Base-by-base conservation (phyloP, 2,113 vertebrate species). In the Tupaia chinensis region DNA sequence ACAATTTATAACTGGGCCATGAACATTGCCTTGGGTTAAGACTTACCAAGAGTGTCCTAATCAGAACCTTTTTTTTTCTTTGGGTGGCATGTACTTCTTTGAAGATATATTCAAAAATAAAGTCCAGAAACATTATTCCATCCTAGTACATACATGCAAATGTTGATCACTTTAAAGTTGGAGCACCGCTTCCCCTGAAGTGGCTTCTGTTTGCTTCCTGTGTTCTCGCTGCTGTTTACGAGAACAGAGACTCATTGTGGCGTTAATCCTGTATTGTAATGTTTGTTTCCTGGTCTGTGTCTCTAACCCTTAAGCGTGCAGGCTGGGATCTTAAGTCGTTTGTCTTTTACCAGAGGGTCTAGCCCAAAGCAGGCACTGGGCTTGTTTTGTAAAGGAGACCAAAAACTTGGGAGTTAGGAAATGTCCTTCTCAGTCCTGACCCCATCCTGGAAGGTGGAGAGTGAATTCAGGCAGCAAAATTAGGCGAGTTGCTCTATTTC, bases 1-100 rank as follows among this genome's bases (percentile, higher is more conserved):
- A 97, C 97, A 97, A 98, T 98, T 98, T 98, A 98, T 98, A 98
- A 98, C 96, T 96, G 3, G 94, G 78, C 94, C 95, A 94, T 98
- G 98, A 97, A 98, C 97, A 90, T 98, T 98, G 98, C 97, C 96
- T 98, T 87, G 34, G 95, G 87, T 97, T 98, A 96, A 97, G 97
- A 87, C 95, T 98, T 98, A 97, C 96, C 94, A 96, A 89, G 96
- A 98, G 93, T 13, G 60, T 94, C 95, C 79, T 95, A 92, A 97
- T 96, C 7, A 96, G 94, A 94, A 96, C 93, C 87, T 92, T 76
- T 94, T 93, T 97, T 97, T 96, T 68, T 65, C 69, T 16, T 96
- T 91, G 16, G 27, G 93, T 96, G 96, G 89, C 97, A 91, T 91
- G 86, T 87, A 87, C 83, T 97, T 95, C 60, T 95, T 97, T 87